Evolutionary conservation across 37 sponge, comb jelly and placozoan species (phyloP).

Genomic region (Bolinopsis microptera): DNA sequence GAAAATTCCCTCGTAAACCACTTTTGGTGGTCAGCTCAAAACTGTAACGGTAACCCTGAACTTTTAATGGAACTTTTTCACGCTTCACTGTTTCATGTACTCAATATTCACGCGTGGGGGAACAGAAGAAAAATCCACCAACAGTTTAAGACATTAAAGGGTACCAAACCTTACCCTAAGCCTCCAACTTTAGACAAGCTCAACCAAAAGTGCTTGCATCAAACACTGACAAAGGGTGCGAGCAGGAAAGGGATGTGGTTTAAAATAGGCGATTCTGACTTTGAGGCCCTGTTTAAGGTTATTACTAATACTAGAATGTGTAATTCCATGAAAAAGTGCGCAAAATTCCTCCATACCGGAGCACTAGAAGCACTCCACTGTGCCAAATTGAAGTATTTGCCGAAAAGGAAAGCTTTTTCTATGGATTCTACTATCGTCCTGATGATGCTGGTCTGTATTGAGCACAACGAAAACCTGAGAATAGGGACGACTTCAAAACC

Average conservation of each 20-base stretch:
- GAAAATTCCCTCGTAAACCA: neutral
- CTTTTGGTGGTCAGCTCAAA: neutral
- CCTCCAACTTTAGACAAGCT: neutral
- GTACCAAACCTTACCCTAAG: neutral
- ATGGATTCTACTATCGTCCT: neutral
- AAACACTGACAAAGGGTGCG: neutral
- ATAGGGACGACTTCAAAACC: too few relatives aligned
- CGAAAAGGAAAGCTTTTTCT: neutral
- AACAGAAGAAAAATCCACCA: neutral
- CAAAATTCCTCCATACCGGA: neutral
- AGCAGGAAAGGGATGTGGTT: neutral
- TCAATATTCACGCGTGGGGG: neutral
- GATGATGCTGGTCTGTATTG: neutral
- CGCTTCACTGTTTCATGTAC: neutral
- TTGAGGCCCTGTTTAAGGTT: neutral
- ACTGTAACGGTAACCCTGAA: neutral
- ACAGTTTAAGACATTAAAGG: neutral
- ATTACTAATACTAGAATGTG: neutral
- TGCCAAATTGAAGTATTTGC: neutral
- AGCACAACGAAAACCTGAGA: neutral
- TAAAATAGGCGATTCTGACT: neutral
- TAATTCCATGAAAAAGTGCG: neutral
- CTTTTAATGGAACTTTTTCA: neutral
- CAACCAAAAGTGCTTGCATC: neutral
- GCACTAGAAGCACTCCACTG: neutral